Base-by-base conservation (phyloP, 2,113 vertebrate species). In the Ptilorrhoa leucosticta region DNA sequence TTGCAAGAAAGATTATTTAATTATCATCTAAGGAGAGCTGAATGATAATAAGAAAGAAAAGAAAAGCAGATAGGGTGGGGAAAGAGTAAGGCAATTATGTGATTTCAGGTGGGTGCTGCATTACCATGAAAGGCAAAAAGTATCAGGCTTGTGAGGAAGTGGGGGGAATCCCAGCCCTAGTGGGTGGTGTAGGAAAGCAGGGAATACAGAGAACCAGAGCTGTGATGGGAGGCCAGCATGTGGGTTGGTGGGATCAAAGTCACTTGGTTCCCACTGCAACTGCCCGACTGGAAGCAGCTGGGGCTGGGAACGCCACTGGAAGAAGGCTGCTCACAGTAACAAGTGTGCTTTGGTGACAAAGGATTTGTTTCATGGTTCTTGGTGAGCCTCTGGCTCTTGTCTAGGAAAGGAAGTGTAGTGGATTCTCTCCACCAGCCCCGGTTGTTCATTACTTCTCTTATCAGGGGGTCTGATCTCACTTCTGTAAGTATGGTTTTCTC, bases 151-250 rank as follows among this genome's bases (percentile, higher is more conserved):
- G 4, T 19, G 50, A 86, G 79, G 45, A 88, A 81, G n/a, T 6
- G 5, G 24, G 14, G 27, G 28, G 31, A n/a, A 76, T 61, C 44
- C 26, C 53, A 69, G 50, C 17, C 63, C 37, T 69, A 11, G 76
- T 72, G 71, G 61, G 75, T 68, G 71, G 71, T 37, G 16, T 0
- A 0, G 60, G 31, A 40, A 86, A 86, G 37, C 54, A 39, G 69
- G 69, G 50, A 91, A 80, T 57, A 44, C 12, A 65, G n/a, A 50
- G 50, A 89, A 73, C 7, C n/a, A 64, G 72, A 57, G 17, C 24
- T 10, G 0, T 11, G 10, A 47, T 73, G 60, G 58, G 86, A 80
- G 45, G 75, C 19, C 75, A 65, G 7, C 0, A 8, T 0, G 7
- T 60, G 86, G 57, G 75, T 27, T 75, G 28, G 4, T 0, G 7